Percentiles rank a stretch among this genome's conserved stretches.
Evolutionary conservation across 2,113 vertebrate genomes (phyloP).

Genomic region (Muscicapa adusta): DNA sequence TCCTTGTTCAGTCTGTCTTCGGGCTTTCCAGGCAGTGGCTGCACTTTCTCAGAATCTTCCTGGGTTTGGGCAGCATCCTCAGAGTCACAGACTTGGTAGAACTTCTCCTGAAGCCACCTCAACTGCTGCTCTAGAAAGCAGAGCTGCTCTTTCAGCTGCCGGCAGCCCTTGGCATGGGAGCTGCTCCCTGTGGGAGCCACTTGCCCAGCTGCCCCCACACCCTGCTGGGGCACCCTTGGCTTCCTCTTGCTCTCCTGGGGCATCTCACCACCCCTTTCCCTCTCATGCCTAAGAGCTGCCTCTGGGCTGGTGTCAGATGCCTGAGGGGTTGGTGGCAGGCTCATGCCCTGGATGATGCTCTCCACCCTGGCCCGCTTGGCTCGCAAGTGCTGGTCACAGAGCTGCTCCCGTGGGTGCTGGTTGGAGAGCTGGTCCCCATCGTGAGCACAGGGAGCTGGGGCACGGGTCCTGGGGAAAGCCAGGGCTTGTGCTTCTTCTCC

Average conservation of each 20-base stretch:
- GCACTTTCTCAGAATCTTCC: background rate
- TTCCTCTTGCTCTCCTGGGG: conserved; percentile 83
- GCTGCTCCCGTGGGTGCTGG: conserved; percentile 75
- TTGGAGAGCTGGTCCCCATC: conserved; percentile 71
- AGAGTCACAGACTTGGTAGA: conserved; percentile 77
- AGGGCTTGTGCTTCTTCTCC: conserved; percentile 61
- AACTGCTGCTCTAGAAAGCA: conserved; percentile 84
- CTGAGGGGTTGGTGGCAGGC: conserved; percentile 69
- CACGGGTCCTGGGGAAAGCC: conserved; percentile 28
- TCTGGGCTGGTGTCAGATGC: conserved; percentile 13
- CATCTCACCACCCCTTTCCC: conserved; percentile 54
- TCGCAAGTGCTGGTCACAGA: conserved; percentile 74
- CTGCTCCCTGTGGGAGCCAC: background rate
- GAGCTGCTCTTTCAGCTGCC: conserved; percentile 85
- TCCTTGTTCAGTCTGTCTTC: background rate
- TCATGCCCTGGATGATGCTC: conserved; percentile 89
- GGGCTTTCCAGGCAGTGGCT: background rate
- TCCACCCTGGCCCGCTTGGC: conserved; percentile 92
- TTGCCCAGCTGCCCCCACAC: fast-evolving
- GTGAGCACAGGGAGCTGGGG: conserved; percentile 2
- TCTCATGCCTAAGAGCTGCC: conserved; percentile 28
- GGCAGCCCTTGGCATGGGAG: conserved; percentile 74
- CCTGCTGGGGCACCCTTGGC: conserved; percentile 77
- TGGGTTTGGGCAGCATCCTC: conserved; percentile 35
- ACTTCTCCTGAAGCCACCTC: conserved; percentile 82